Evolutionary conservation across 2,113 vertebrate species (phyloP).

Genomic region (Neotoma lepida): DNA sequence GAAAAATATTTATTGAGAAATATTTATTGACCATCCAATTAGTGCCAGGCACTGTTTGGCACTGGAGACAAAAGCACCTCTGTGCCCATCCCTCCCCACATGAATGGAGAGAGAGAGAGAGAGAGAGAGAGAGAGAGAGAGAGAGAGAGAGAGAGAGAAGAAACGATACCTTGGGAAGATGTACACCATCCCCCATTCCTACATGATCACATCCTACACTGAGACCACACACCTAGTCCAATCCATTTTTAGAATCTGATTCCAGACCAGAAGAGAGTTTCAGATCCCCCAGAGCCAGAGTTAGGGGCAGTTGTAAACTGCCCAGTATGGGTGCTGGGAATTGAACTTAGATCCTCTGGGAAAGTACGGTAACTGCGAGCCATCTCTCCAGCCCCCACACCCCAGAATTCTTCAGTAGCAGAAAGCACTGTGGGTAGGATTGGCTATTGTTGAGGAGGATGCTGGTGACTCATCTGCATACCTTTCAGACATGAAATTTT

Average conservation of each 20-base stretch:
- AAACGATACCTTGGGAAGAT: neutral
- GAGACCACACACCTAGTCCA: neutral
- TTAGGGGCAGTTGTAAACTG: neutral
- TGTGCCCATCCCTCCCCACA: neutral
- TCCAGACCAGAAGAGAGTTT: neutral
- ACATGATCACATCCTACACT: neutral
- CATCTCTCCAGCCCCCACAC: neutral
- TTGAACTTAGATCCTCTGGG: neutral
- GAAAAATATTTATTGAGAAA: neutral
- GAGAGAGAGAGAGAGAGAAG: neutral
- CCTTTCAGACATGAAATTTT: neutral
- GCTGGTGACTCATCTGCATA: neutral
- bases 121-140: neutral
- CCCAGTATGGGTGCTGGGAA: neutral
- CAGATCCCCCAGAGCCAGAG: neutral
- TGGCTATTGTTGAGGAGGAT: neutral
- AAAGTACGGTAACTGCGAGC: neutral
- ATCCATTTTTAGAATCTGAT: neutral
- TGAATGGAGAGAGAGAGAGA: neutral
- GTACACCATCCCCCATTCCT: neutral
- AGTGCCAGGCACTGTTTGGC: neutral
- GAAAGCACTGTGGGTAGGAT: neutral
- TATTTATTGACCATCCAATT: neutral
- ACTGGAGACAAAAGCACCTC: neutral
- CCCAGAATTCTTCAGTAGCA: neutral